Percentiles rank a stretch among this genome's conserved stretches.
Evolutionary conservation across 2,888 invertebrate species (phyloP).

Genomic region (Unio pictorum): DNA sequence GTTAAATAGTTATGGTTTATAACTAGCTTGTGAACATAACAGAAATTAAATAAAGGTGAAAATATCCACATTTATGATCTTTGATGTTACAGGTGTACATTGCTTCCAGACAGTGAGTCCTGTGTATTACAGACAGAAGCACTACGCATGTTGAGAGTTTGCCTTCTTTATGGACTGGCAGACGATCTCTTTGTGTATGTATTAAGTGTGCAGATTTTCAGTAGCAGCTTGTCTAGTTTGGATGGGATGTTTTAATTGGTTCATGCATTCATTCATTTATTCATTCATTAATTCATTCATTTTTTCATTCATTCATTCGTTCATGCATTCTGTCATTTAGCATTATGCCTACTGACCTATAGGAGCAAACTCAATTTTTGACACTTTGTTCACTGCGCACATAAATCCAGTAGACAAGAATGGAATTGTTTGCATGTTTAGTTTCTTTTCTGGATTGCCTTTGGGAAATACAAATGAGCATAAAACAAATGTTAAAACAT

Average conservation of each 20-base stretch:
- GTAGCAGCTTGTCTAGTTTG: background rate
- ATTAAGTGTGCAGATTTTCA: background rate
- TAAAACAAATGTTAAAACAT: too few relatives aligned
- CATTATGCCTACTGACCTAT: too few relatives aligned
- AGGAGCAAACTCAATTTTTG: too few relatives aligned
- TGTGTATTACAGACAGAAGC: constrained; percentile 59
- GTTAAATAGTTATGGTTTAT: too few relatives aligned
- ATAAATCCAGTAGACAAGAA: too few relatives aligned
- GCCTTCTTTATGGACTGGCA: constrained; percentile 54
- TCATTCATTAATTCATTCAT: background rate
- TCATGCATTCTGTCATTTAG: background rate
- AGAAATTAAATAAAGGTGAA: too few relatives aligned
- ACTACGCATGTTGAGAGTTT: constrained; percentile 50
- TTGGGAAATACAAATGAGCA: too few relatives aligned
- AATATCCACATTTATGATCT: constrained; percentile 72
- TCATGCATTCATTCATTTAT: background rate
- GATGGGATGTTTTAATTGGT: background rate
- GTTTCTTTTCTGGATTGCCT: too few relatives aligned
- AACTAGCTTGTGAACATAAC: too few relatives aligned
- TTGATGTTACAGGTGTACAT: constrained; percentile 66
- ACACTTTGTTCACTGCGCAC: too few relatives aligned
- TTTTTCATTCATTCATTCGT: background rate
- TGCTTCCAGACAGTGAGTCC: constrained; percentile 65
- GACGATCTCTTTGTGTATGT: constrained; percentile 39
- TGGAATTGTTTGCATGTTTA: too few relatives aligned